A percentile compares a stretch with the other conserved stretches of the same genome.
Conservation (phyloP, 53 echinoderm and acorn worm genomes). For the Arbacia lixula region DNA sequence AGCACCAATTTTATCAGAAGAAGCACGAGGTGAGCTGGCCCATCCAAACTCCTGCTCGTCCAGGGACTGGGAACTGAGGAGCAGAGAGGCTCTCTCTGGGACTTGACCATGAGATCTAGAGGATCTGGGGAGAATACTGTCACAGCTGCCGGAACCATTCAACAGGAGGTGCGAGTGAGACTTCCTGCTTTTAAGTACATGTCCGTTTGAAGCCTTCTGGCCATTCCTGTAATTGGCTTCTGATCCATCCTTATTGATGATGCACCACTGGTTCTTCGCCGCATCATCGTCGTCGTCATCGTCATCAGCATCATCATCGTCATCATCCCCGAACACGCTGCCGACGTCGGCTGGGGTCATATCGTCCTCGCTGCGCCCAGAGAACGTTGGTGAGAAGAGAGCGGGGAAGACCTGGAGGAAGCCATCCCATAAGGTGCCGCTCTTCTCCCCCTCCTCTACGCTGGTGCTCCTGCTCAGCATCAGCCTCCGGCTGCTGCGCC, state of each 20-base stretch:
- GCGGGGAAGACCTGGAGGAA: slow-evolving; percentile 48
- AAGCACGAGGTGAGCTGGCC: slow-evolving; percentile 7
- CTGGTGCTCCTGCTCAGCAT: slow-evolving; percentile 45
- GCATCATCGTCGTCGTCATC: slow-evolving; percentile 35
- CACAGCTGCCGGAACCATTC: slow-evolving; percentile 12
- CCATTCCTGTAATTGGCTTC: neutral
- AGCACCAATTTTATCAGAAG: slow-evolving; percentile 41
- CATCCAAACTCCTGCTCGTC: slow-evolving; percentile 36
- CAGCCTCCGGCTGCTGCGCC: neutral
- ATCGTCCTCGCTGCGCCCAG: slow-evolving; percentile 37
- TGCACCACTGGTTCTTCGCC: slow-evolving; percentile 48
- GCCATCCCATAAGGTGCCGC: slow-evolving; percentile 44
- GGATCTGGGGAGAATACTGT: slow-evolving; percentile 29
- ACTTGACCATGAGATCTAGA: neutral
- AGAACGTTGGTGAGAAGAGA: slow-evolving; percentile 18
- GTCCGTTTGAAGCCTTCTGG: slow-evolving; percentile 13
- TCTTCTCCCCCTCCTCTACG: slow-evolving; percentile 41
- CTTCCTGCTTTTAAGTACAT: neutral
- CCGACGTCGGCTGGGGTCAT: slow-evolving; percentile 10
- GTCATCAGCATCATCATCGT: no score
- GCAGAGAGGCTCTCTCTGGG: slow-evolving; percentile 15
- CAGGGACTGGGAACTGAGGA: slow-evolving; percentile 40
- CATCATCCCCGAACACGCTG: slow-evolving; percentile 56
- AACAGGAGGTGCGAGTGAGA: slow-evolving; percentile 12
- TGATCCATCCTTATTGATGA: slow-evolving; percentile 49